Percentiles rank a stretch among this genome's conserved stretches.
phyloP scores from a whole-genome alignment of 2,888 invertebrate species.

The Crepidodera aurea region DNA sequence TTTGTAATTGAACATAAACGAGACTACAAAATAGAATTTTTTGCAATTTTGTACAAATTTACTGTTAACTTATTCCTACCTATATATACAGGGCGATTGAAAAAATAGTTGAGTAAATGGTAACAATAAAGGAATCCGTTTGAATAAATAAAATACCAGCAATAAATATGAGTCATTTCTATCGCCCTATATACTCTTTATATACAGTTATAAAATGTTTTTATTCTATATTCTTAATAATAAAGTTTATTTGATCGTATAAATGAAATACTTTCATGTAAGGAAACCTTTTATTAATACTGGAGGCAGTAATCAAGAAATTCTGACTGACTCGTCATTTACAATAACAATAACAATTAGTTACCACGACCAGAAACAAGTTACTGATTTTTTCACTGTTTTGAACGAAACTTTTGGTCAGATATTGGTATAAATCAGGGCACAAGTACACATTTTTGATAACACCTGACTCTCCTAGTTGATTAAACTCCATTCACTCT shows the following conservation, averaged over 20 bases:
- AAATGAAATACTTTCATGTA: conserved; percentile 40
- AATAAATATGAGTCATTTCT: conserved; percentile 34
- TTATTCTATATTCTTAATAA: conserved; percentile 40
- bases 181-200: conserved; percentile 40
- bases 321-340: too few relatives aligned
- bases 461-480: too few relatives aligned
- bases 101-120: conserved; percentile 35
- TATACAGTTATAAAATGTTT: conserved; percentile 46
- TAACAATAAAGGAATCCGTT: conserved; percentile 40
- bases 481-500: too few relatives aligned
- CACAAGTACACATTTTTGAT: too few relatives aligned
- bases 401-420: too few relatives aligned
- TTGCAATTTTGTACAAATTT: conserved; percentile 14
- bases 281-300: conserved; percentile 28
- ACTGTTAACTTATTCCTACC: conserved; percentile 26
- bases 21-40: neutral
- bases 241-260: conserved; percentile 40
- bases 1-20: too few relatives aligned
- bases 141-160: conserved; percentile 37
- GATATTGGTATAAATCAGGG: too few relatives aligned
- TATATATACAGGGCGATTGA: conserved; percentile 38
- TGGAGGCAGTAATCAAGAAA: neutral
- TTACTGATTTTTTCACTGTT: too few relatives aligned
- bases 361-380: too few relatives aligned
- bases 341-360: too few relatives aligned